Percentiles rank a stretch among this genome's conserved stretches.
These are phyloP conservation scores for Steinernema hermaphroditum DNA, from an alignment of 2,888 invertebrate genomes.

Conservation along the genomic window DNA sequence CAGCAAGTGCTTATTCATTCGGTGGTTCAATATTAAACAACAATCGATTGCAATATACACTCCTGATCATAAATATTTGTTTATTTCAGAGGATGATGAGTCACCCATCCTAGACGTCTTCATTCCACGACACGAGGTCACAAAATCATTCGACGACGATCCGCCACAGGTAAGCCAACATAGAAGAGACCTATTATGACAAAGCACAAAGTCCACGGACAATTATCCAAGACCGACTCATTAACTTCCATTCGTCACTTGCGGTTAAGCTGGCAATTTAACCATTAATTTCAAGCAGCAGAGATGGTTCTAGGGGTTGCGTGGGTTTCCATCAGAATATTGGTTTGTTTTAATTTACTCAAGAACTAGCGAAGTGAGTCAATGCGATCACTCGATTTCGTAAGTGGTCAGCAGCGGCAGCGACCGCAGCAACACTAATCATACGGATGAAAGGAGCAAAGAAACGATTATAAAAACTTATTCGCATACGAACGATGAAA, in stretches of 20 bases:
- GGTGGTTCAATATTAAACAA: no score
- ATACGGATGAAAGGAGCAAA: neutral
- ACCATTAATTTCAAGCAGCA: neutral
- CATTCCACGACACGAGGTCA: neutral
- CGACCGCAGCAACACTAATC: neutral
- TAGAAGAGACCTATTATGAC: no score
- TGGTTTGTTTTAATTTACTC: neutral
- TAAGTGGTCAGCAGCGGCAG: neutral
- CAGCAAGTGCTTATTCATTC: neutral
- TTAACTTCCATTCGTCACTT: neutral
- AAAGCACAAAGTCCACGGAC: no score
- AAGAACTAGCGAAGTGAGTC: neutral
- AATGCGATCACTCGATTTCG: neutral
- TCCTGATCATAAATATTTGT: neutral
- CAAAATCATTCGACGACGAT: conserved; percentile 13
- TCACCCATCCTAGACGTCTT: conserved; percentile 9
- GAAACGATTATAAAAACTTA: conserved; percentile 31
- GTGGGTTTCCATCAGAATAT: neutral
- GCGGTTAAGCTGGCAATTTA: neutral
- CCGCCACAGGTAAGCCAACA: neutral
- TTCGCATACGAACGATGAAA: conserved; percentile 29
- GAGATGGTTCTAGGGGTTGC: neutral
- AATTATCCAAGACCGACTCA: conserved; percentile 17
- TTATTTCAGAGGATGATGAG: conserved; percentile 20
- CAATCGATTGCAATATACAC: neutral